These are phyloP conservation scores for Cephalopterus ornatus DNA, from an alignment of 2,113 vertebrate genomes.

Conservation along the genomic window DNA sequence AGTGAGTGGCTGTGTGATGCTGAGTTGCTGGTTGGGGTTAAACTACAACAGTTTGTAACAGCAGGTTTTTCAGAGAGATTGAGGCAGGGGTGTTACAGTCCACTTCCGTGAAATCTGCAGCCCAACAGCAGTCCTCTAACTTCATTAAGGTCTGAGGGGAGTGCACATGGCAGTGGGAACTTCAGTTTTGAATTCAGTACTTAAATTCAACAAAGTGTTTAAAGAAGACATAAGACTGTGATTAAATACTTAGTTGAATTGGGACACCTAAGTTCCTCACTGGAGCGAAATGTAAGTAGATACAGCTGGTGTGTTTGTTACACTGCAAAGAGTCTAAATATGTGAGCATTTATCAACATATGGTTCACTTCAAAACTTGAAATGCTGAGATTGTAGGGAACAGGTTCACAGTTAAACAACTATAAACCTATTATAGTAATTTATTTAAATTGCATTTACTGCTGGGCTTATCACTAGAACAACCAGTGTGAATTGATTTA, in stretches of 20 bases:
- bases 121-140: background rate
- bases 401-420: background rate
- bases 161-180: background rate
- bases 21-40: background rate
- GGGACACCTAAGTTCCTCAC: background rate
- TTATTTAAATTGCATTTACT: background rate
- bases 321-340: background rate
- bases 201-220: background rate
- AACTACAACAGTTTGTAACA: background rate
- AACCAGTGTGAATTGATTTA: background rate
- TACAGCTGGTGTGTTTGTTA: background rate
- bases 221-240: background rate
- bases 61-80: background rate
- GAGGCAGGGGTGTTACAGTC: rapidly evolving
- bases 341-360: conserved; percentile 10
- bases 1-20: background rate
- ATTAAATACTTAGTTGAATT: background rate
- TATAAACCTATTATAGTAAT: background rate
- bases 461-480: background rate
- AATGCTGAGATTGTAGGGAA: background rate
- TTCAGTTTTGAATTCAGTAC: background rate
- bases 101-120: background rate
- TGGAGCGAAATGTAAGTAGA: background rate
- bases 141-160: background rate
- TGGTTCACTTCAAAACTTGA: background rate